A percentile compares a stretch with the other conserved stretches of the same genome.
phyloP scores from a whole-genome alignment of 2,797 vertebrate species.

The Poecilia gillii region DNA sequence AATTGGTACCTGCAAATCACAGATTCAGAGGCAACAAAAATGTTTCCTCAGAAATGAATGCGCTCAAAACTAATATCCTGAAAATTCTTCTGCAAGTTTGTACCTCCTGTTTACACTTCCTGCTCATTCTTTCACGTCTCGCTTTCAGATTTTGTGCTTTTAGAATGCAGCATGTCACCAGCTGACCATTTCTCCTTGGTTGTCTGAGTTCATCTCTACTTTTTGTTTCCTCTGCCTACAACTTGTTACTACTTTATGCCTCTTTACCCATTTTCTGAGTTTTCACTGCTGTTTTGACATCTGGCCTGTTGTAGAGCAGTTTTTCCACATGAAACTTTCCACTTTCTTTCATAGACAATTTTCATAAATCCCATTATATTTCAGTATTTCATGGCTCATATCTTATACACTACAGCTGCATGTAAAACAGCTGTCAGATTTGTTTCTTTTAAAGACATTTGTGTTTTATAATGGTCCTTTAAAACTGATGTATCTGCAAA shows the following conservation, averaged over 20 bases:
- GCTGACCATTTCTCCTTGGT: constrained; percentile 61
- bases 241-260: constrained; percentile 37
- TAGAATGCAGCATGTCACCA: constrained; percentile 73
- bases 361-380: constrained; percentile 25
- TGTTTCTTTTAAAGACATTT: constrained; percentile 25
- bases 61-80: constrained; percentile 30
- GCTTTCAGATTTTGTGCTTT: constrained; percentile 65
- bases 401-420: constrained; percentile 30
- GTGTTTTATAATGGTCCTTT: constrained; percentile 17
- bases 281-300: constrained; percentile 40
- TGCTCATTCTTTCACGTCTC: constrained; percentile 45
- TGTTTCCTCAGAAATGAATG: constrained; percentile 7
- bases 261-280: constrained; percentile 32
- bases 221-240: constrained; percentile 31
- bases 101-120: constrained; percentile 34
- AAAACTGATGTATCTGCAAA: not conserved
- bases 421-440: constrained; percentile 19
- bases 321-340: constrained; percentile 26
- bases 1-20: constrained; percentile 5
- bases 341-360: constrained; percentile 18
- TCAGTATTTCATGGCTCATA: constrained; percentile 18
- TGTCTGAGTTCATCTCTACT: constrained; percentile 52
- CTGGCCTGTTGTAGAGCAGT: constrained; percentile 25
- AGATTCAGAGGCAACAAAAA: constrained; percentile 23
- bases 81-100: constrained; percentile 43